Evolutionary conservation across 2,113 vertebrate species (phyloP), one percentile per base, ranked within the genome.

Genomic region (Cyanistes caeruleus): DNA sequence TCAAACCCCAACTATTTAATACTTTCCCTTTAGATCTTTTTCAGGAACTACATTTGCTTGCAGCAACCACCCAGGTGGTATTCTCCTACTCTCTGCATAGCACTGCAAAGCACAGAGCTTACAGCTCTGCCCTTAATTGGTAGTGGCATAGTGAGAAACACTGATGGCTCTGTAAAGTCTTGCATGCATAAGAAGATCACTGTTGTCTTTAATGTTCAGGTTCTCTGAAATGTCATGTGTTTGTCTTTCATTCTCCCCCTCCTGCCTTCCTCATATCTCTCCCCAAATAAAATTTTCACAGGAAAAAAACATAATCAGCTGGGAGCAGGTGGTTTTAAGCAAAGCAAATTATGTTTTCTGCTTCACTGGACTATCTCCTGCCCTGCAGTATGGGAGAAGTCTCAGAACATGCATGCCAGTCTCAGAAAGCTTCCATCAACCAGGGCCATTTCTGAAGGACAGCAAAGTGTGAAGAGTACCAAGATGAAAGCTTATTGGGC

Each of bases 281-380:
- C 28, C 44, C 31, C 88, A 81, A 10, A 91, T 35, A 88, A 94
- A 84, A 81, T 78, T 60, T 90, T 90, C 44, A 64, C 8, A 49
- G 53, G 16, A 19, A 35, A 63, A 77, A 79, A 41, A 52, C 53
- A 39, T 33, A 65, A 89, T 79, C 60, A 84, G 5, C 39, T 83
- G 68, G 67, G 46, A 75, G 60, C 53, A 95, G 81, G 69, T 81
- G 72, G 46, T 80, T 94, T 95, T 90, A 92, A 94, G 90, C 56
- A 92, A 97, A 96, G 73, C 33, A 92, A 94, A 88, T 94, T 75
- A 83, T 46, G 74, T 91, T 93, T 97, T 89, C 93, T 88, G 93
- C 67, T 93, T 81, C 88, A 63, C 37, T 93, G 68, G 81, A 46
- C 87, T 90, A 55, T 55, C 49, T 90, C 58, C 69, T 94, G 89